Conservation (phyloP, 1,140 invertebrate species). For the Telenomus remus region DNA sequence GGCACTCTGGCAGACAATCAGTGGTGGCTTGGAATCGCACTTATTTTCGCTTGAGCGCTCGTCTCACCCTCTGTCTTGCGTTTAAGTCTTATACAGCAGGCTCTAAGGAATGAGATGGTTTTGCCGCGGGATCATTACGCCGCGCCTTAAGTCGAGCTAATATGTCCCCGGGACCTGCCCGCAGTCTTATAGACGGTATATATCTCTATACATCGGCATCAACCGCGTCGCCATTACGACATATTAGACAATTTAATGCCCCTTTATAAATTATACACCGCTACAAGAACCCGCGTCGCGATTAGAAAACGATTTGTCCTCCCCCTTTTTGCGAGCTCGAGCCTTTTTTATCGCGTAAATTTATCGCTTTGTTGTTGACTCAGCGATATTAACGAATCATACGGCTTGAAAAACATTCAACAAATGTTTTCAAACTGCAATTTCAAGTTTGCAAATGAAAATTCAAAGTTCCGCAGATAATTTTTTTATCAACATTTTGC, state of each 20-base stretch:
- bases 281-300: conserved; percentile 37
- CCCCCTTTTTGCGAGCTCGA: conserved; percentile 21
- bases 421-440: no score
- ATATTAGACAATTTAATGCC: conserved; percentile 72
- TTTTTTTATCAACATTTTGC: no score
- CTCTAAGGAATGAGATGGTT: conserved; percentile 65
- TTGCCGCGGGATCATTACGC: conserved; percentile 71
- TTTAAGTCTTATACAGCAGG: conserved; percentile 29
- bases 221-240: conserved; percentile 60
- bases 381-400: conserved; percentile 28
- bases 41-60: conserved; percentile 71
- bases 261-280: conserved; percentile 71
- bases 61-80: conserved; percentile 39
- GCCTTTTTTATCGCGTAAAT: conserved; percentile 41
- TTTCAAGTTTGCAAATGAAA: no score
- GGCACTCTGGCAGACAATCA: conserved; percentile 65
- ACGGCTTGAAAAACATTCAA: neutral
- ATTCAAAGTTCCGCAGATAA: no score
- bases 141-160: conserved; percentile 75
- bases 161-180: conserved; percentile 66
- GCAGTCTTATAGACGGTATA: conserved; percentile 25
- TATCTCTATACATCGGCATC: conserved; percentile 58
- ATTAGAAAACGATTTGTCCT: conserved; percentile 58
- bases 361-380: conserved; percentile 51
- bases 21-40: conserved; percentile 68